Evolutionary conservation across 2,113 vertebrate species (phyloP).

Genomic region (Harpagus bidentatus): DNA sequence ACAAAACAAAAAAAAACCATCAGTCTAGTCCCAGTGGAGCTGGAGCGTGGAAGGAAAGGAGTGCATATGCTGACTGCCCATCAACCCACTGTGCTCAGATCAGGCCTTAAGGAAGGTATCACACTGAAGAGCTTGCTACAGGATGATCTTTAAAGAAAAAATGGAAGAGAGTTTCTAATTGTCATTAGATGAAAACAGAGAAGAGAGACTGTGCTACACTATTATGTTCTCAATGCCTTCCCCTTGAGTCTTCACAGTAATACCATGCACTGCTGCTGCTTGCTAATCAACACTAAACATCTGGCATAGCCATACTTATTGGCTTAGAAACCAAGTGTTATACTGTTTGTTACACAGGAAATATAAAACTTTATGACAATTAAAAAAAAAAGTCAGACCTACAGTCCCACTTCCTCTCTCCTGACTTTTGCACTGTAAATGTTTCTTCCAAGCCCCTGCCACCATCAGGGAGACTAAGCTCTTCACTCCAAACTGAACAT

Average conservation of each 20-base stretch:
- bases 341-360: background rate
- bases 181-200: background rate
- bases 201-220: background rate
- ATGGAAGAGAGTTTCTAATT: background rate
- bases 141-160: background rate
- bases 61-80: background rate
- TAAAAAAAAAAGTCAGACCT: background rate
- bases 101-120: background rate
- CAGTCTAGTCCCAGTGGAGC: background rate
- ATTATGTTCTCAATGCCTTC: rapidly evolving
- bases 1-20: background rate
- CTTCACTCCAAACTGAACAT: background rate
- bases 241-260: background rate
- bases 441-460: background rate
- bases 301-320: background rate
- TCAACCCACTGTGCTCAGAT: background rate
- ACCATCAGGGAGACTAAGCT: background rate
- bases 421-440: background rate
- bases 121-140: background rate
- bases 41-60: background rate
- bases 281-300: background rate
- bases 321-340: background rate
- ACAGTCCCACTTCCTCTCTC: background rate
- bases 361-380: background rate
- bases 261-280: background rate